Percentiles rank a stretch among this genome's conserved stretches.
Evolutionary conservation across 2,888 invertebrate species (phyloP).

Genomic region (Thymelicus lineola): DNA sequence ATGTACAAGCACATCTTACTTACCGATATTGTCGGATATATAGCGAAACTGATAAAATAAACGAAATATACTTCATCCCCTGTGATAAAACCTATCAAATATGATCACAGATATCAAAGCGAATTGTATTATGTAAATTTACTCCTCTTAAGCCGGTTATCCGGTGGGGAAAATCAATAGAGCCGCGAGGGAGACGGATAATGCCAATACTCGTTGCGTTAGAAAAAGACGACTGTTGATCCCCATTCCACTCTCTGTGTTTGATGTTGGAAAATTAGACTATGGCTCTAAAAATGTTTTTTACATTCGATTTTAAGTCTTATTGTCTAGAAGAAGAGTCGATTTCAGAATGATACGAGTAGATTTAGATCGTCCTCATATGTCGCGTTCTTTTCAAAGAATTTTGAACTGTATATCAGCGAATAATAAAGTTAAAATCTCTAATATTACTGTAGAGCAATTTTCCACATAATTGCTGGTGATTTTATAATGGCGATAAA

Average conservation of each 20-base stretch:
- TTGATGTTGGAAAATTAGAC: slow-evolving; percentile 57
- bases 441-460: slow-evolving; percentile 8
- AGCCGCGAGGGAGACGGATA: slow-evolving; percentile 51
- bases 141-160: slow-evolving; percentile 56
- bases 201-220: slow-evolving; percentile 19
- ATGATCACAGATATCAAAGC: slow-evolving; percentile 39
- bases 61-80: slow-evolving; percentile 21
- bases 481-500: slow-evolving; percentile 72
- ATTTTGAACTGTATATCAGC: slow-evolving; percentile 23
- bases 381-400: background rate
- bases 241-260: slow-evolving; percentile 49
- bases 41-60: slow-evolving; percentile 20
- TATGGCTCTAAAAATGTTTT: slow-evolving; percentile 28
- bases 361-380: slow-evolving; percentile 4
- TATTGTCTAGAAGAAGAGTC: background rate
- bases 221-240: slow-evolving; percentile 49
- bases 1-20: too few species aligned
- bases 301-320: slow-evolving; percentile 24
- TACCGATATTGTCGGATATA: background rate
- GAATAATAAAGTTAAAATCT: slow-evolving; percentile 1
- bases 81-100: slow-evolving; percentile 36
- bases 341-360: background rate
- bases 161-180: slow-evolving; percentile 71
- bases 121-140: slow-evolving; percentile 68
- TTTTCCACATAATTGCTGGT: slow-evolving; percentile 62